These are phyloP conservation scores for Ceratosolen solmsi DNA, from an alignment of 1,140 invertebrate genomes.

Conservation along the genomic window DNA sequence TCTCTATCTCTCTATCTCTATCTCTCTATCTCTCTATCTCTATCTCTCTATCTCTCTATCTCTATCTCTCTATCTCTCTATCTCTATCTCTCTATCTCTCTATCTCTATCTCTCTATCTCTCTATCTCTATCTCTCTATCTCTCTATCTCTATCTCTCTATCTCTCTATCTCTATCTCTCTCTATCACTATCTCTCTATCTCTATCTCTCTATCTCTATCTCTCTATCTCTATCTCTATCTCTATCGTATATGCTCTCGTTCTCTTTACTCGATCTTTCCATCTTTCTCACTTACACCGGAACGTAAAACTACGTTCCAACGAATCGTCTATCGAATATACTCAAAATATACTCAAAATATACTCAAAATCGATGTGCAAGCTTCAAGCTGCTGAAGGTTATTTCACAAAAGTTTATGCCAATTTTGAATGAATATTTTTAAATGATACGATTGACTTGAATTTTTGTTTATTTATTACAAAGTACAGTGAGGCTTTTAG, in stretches of 20 bases:
- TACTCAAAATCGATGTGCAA: conserved; percentile 28
- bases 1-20: background rate
- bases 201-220: background rate
- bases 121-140: background rate
- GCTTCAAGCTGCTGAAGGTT: background rate
- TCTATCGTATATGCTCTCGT: background rate
- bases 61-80: background rate
- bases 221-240: background rate
- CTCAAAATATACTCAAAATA: too few species aligned
- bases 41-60: background rate
- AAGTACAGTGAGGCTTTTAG: too few species aligned
- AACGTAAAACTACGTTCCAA: conserved; percentile 57
- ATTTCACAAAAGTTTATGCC: background rate
- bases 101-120: background rate
- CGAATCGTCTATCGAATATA: conserved; percentile 63
- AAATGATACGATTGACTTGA: background rate
- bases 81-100: background rate
- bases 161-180: background rate
- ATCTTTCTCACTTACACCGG: background rate
- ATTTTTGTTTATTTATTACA: too few species aligned
- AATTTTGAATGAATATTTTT: conserved; percentile 21
- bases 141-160: background rate
- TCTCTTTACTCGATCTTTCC: background rate
- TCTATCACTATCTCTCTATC: background rate
- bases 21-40: too few species aligned